These are phyloP conservation scores for Phylloscopus trochilus DNA, from an alignment of 2,113 vertebrate species.

Conservation along the genomic window DNA sequence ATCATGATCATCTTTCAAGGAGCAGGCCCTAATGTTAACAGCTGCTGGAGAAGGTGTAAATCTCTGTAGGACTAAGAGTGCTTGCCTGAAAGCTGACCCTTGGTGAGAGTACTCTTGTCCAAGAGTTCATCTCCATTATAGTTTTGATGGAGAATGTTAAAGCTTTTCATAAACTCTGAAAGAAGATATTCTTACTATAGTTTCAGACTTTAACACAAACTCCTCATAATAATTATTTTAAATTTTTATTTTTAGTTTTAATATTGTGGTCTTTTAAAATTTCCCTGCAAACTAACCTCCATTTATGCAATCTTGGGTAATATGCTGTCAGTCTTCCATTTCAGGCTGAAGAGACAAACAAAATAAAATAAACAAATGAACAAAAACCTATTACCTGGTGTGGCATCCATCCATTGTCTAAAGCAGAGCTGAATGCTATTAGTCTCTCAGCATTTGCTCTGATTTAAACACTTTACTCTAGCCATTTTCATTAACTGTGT, in stretches of 20 bases:
- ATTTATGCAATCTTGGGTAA: background rate
- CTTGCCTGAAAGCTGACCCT: background rate
- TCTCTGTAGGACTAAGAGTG: background rate
- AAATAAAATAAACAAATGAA: background rate
- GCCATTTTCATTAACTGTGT: conserved; percentile 61
- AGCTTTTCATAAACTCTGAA: background rate
- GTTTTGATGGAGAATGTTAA: background rate
- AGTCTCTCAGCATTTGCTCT: conserved; percentile 25
- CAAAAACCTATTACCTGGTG: background rate
- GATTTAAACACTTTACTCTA: conserved; percentile 57
- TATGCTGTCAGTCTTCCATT: background rate
- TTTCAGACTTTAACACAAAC: background rate
- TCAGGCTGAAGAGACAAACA: background rate
- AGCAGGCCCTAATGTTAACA: background rate
- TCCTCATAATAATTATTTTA: background rate
- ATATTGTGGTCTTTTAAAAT: background rate
- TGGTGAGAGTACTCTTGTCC: background rate
- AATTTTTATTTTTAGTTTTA: background rate
- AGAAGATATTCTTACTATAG: background rate
- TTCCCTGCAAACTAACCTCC: background rate
- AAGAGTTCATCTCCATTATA: background rate
- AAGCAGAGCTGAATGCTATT: conserved; percentile 35
- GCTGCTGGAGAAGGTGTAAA: background rate
- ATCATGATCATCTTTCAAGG: background rate
- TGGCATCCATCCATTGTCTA: background rate